Conservation (phyloP, 1,140 invertebrate species). For the Bombus cullumanus region DNA sequence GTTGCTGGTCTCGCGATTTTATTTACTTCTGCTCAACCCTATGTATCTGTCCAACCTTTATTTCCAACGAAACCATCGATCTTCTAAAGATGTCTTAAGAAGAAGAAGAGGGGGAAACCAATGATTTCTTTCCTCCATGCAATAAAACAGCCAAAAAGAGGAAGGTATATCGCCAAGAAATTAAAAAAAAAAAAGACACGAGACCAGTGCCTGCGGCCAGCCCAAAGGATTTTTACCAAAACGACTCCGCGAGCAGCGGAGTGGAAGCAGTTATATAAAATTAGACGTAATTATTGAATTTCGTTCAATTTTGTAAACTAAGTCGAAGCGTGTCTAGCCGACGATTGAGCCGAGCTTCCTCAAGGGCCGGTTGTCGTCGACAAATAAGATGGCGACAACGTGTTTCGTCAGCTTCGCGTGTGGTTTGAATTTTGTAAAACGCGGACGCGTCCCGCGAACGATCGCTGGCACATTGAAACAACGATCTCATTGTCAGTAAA, state of each 20-base stretch:
- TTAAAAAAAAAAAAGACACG: background rate
- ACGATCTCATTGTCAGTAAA: background rate
- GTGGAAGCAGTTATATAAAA: constrained; percentile 57
- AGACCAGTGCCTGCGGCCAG: constrained; percentile 24
- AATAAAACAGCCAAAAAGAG: background rate
- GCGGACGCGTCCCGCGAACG: constrained; percentile 22
- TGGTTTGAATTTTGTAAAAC: constrained; percentile 38
- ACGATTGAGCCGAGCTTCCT: background rate
- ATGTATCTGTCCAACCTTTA: background rate
- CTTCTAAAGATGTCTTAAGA: too few relatives aligned
- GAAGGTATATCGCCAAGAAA: background rate
- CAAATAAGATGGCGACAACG: background rate
- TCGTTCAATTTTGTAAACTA: constrained; percentile 57
- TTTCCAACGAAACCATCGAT: background rate
- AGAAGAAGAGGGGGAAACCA: background rate
- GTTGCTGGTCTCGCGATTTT: constrained; percentile 33
- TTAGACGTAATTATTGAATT: constrained; percentile 59
- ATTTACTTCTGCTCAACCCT: background rate
- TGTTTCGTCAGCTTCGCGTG: background rate
- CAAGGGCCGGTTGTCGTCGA: background rate
- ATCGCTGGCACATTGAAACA: constrained; percentile 20
- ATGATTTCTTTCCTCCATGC: background rate
- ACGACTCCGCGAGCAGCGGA: constrained; percentile 56
- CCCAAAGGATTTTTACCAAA: constrained; percentile 72
- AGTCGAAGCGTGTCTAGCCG: constrained; percentile 8